These are phyloP conservation scores for Tenthredo amoena DNA, from an alignment of 2,888 invertebrate genomes.

Conservation along the genomic window DNA sequence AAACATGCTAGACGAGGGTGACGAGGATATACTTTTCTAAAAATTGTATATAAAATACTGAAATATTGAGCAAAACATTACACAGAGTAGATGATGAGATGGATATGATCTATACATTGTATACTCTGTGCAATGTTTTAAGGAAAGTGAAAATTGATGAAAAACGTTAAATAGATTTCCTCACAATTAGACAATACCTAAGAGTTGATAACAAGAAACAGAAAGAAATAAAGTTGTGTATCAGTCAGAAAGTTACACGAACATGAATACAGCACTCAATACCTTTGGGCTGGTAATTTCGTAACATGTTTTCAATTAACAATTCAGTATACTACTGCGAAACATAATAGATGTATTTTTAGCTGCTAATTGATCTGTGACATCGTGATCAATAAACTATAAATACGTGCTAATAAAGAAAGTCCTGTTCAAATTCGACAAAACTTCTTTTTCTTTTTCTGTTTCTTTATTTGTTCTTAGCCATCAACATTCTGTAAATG, in stretches of 20 bases:
- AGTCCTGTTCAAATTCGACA: neutral
- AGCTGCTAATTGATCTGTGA: neutral
- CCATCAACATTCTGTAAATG: slow-evolving; percentile 14
- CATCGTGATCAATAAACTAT: slow-evolving; percentile 18
- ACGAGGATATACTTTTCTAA: slow-evolving; percentile 95
- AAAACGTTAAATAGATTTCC: slow-evolving; percentile 28
- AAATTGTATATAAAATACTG: slow-evolving; percentile 51
- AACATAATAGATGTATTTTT: neutral
- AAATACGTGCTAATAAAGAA: neutral
- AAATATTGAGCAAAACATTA: slow-evolving; percentile 15
- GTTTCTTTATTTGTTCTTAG: slow-evolving; percentile 11
- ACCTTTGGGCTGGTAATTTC: neutral
- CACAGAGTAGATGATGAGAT: neutral
- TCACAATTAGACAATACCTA: slow-evolving; percentile 27
- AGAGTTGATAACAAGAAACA: slow-evolving; percentile 22
- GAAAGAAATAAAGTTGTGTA: neutral
- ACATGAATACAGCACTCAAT: neutral
- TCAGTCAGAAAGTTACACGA: neutral
- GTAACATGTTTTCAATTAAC: neutral
- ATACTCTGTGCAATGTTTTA: slow-evolving; percentile 24
- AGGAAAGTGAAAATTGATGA: slow-evolving; percentile 30
- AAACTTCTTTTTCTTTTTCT: slow-evolving; percentile 19
- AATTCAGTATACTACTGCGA: neutral
- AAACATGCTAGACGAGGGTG: slow-evolving; percentile 92
- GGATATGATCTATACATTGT: neutral